Base-by-base conservation (phyloP, 2,888 invertebrate genomes). In the Perdita meconis region DNA sequence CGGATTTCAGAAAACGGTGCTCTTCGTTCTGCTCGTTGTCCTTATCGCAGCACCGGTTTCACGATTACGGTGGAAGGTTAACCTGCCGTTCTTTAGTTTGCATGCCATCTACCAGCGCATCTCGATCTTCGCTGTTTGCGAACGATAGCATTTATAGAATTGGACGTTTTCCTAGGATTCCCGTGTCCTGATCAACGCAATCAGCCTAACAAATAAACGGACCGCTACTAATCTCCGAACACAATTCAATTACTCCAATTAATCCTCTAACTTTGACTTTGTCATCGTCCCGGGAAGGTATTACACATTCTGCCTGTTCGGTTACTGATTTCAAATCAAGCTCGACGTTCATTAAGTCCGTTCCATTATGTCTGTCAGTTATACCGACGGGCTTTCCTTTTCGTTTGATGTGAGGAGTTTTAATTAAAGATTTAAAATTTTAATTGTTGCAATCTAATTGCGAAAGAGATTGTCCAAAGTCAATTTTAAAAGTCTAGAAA, bases 61-160 rank as follows among this genome's bases (percentile, higher is more conserved):
- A n/a, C 67, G 64, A 66, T 59, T 63, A 69, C 69, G 77, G 77
- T 80, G 36, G 53, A n/a, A 44, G 36, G 22, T 60, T 50, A 76
- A 67, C 55, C 63, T 69, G 69, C 66, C 64, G 66, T 51, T 67
- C 59, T 56, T 65, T 69, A 69, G 80, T 80, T 81, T 80, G 47
- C 69, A 69, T 66, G 66, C 66, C 22, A 24, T 47, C 69, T 51
- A 59, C 34, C 26, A 44, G 44, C 6, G 57, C 24, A 55, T 68
- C 56, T 76, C 70, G 67, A 50, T 66, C 19, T 56, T n/a, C 57
- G 19, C 53, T 40, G 60, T 34, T 66, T 59, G 42, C 42, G 47
- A 16, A 38, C 22, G n/a, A 19, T 60, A 60, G n/a, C 53, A 16
- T 5, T 19, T 44, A 73, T 47, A 38, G 22, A 65, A 34, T n/a